Evolutionary conservation across 2,888 invertebrate genomes (phyloP), one percentile per base, ranked within the genome.

Genomic region (Stictocephala bisonia): DNA sequence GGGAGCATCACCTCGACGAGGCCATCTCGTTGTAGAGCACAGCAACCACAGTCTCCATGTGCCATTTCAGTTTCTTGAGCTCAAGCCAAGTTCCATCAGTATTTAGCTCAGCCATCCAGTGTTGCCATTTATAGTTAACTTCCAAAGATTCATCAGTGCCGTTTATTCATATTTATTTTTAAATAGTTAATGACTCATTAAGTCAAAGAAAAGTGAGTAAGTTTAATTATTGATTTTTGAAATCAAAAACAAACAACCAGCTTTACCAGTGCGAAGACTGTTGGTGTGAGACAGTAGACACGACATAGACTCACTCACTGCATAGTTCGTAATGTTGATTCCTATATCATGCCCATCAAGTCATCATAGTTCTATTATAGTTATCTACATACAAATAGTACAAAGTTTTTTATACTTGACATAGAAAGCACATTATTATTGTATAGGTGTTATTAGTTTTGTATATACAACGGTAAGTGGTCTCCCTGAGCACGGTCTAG

Each of bases 11-110:
- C 88, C 90, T 69, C 89, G 92, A 73, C 89, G 95, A 79, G 97
- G 97, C 0, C 95, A 94, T 85, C 88, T 97, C 79, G 88, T 94
- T 79, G 95, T 97, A 77, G 95, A 95, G 85, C 90, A 92, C 83
- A 91, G 91, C 81, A 89, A 88, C 77, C 86, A 87, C 79, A 91
- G 89, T 77, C 87, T 91, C 74, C 92, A 93, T 82, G 93, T 94
- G 78, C 94, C 94, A 73, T 93, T 92, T 84, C 93, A 93, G 84
- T 93, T 90, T 83, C 88, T 94, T 86, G 93, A 93, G 83, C 86
- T 94, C 77, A 89, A 89, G 82, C 87, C 82, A 2, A 79, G 80
- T 31, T 80, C 80, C 6, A 74, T 78, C 53, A 78, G 77, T 58
- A 77, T 78, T 27, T 78, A 73, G 29, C 35, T 11, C 11, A 35